Conservation (phyloP, 2,888 invertebrate species). For the Blastobasis adustella region DNA sequence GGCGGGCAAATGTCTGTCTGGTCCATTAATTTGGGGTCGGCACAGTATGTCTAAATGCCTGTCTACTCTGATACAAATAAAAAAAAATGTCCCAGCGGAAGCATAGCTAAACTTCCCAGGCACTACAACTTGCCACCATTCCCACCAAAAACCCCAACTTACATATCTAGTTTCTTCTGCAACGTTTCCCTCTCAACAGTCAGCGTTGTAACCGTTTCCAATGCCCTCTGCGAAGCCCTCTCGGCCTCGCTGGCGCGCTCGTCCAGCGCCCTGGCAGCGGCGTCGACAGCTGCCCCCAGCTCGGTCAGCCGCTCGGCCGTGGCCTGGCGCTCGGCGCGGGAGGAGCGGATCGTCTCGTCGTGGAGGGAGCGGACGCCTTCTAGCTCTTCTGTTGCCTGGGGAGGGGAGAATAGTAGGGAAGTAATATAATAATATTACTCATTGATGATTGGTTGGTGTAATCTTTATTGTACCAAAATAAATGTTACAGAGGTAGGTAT, state of each 20-base stretch:
- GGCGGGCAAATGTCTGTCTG: too few species aligned
- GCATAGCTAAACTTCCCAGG: too few species aligned
- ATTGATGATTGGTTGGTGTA: too few species aligned
- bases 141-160: background rate
- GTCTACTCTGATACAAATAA: too few species aligned
- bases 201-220: constrained; percentile 53
- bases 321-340: constrained; percentile 40
- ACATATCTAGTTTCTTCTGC: constrained; percentile 54
- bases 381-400: constrained; percentile 59
- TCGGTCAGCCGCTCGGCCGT: constrained; percentile 19
- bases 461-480: too few species aligned
- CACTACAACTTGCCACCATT: too few species aligned
- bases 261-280: constrained; percentile 19
- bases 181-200: constrained; percentile 61
- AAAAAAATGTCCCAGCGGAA: too few species aligned
- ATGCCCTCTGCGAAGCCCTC: constrained; percentile 30
- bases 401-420: background rate
- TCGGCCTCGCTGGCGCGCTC: constrained; percentile 25
- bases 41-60: too few species aligned
- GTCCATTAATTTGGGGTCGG: too few species aligned
- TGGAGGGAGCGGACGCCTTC: constrained; percentile 68
- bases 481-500: too few species aligned
- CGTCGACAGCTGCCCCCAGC: constrained; percentile 24
- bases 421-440: background rate
- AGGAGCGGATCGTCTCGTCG: constrained; percentile 61